phyloP scores from a whole-genome alignment of 2,888 invertebrate genomes.

The Sarcophaga caerulescens region DNA sequence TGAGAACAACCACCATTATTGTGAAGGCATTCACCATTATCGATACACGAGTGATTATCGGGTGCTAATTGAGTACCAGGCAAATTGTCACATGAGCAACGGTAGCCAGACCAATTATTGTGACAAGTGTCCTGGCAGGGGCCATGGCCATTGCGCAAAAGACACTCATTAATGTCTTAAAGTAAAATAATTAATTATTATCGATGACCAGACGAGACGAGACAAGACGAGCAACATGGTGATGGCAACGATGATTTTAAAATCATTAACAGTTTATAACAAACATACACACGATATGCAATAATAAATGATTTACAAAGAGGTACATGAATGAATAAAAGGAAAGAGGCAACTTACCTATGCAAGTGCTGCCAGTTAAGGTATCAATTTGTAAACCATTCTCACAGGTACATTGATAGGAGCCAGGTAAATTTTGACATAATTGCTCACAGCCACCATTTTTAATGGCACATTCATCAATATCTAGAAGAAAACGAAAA shows the following conservation, averaged over 20 bases:
- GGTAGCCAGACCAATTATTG: slow-evolving; percentile 84
- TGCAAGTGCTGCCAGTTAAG: slow-evolving; percentile 81
- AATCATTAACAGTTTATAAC: slow-evolving; percentile 25
- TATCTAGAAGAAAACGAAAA: slow-evolving; percentile 79
- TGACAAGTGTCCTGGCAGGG: slow-evolving; percentile 85
- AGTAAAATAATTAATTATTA: slow-evolving; percentile 38
- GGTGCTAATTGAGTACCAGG: slow-evolving; percentile 83
- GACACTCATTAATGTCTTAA: slow-evolving; percentile 84
- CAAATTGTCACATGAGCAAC: slow-evolving; percentile 83
- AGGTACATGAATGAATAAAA: slow-evolving; percentile 38
- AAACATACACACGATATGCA: slow-evolving; percentile 22
- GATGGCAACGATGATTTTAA: slow-evolving; percentile 19
- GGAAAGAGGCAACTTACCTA: slow-evolving; percentile 80
- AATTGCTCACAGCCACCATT: slow-evolving; percentile 83
- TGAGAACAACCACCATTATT: slow-evolving; percentile 83
- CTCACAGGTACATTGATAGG: slow-evolving; percentile 83
- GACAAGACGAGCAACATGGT: slow-evolving; percentile 14
- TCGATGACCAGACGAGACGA: neutral
- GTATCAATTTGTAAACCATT: slow-evolving; percentile 82
- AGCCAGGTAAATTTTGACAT: slow-evolving; percentile 83
- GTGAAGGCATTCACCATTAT: slow-evolving; percentile 78
- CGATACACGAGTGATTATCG: slow-evolving; percentile 83
- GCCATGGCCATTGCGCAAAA: slow-evolving; percentile 84
- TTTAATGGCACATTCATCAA: slow-evolving; percentile 83
- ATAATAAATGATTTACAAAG: neutral